Conservation (phyloP, 2,797 vertebrate species). For the Onychomys torridus region DNA sequence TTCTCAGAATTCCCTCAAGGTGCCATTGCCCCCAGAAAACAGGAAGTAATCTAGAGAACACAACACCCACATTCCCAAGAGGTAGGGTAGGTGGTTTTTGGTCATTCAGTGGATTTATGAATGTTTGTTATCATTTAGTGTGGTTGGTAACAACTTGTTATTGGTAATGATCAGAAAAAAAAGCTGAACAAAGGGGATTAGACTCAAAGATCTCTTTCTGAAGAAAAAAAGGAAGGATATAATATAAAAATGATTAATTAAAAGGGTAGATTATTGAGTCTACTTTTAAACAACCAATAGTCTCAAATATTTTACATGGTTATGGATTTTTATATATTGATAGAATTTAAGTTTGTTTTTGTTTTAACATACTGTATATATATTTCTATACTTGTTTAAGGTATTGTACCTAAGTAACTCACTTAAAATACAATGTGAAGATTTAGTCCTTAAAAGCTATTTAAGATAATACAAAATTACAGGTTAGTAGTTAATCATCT, state of each 20-base stretch:
- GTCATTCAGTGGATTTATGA: background rate
- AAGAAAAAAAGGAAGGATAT: background rate
- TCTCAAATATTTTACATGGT: background rate
- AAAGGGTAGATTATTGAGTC: background rate
- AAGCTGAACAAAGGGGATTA: background rate
- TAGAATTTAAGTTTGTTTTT: background rate
- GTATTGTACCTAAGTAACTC: background rate
- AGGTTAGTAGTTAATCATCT: background rate
- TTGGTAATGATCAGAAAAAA: background rate
- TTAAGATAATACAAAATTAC: background rate
- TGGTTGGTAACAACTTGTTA: background rate
- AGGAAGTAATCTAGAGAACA: background rate
- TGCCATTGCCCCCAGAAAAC: background rate
- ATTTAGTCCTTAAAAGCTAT: background rate
- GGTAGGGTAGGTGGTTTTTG: background rate
- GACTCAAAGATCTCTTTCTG: background rate
- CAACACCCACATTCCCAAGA: background rate
- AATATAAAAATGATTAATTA: background rate
- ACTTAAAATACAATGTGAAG: background rate
- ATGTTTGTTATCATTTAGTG: background rate
- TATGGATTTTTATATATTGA: background rate
- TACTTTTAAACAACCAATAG: background rate
- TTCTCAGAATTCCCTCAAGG: background rate
- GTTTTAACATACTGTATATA: background rate
- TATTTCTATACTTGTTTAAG: background rate